A percentile compares a stretch with the other conserved stretches of the same genome.
phyloP scores from a whole-genome alignment of 2,797 vertebrate genomes.

The Ispidina picta region DNA sequence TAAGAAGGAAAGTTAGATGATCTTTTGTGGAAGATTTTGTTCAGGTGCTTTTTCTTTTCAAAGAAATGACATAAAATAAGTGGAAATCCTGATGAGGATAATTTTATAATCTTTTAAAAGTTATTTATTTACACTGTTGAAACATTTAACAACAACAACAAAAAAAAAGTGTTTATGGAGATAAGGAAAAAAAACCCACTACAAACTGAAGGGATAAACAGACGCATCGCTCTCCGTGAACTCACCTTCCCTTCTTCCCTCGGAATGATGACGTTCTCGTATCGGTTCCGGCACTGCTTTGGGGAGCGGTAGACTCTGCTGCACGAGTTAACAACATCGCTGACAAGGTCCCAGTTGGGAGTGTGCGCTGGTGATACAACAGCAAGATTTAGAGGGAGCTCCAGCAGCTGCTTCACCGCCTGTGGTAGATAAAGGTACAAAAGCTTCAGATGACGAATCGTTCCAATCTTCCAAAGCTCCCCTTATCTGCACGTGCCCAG shows the following conservation, averaged over 20 bases:
- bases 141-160: constrained; percentile 32
- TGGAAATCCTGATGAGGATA: constrained; percentile 67
- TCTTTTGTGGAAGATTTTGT: constrained; percentile 73
- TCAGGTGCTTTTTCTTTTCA: constrained; percentile 74
- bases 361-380: constrained; percentile 94
- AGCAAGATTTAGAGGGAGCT: constrained; percentile 90
- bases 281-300: constrained; percentile 93
- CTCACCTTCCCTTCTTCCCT: constrained; percentile 94
- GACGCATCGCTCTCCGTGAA: background rate
- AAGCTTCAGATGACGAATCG: background rate
- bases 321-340: constrained; percentile 93
- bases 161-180: constrained; percentile 41
- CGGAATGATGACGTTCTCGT: constrained; percentile 94
- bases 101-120: constrained; percentile 38
- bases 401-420: constrained; percentile 94
- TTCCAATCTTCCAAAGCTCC: background rate
- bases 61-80: constrained; percentile 70
- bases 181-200: constrained; percentile 50
- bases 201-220: constrained; percentile 32
- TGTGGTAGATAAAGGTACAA: constrained; percentile 44
- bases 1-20: constrained; percentile 77
- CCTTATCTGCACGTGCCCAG: background rate
- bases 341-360: constrained; percentile 95
- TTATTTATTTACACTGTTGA: constrained; percentile 61
- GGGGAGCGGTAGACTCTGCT: constrained; percentile 94